Evolutionary conservation across 2,113 vertebrate species (phyloP).

Genomic region (Ranitomeya imitator): DNA sequence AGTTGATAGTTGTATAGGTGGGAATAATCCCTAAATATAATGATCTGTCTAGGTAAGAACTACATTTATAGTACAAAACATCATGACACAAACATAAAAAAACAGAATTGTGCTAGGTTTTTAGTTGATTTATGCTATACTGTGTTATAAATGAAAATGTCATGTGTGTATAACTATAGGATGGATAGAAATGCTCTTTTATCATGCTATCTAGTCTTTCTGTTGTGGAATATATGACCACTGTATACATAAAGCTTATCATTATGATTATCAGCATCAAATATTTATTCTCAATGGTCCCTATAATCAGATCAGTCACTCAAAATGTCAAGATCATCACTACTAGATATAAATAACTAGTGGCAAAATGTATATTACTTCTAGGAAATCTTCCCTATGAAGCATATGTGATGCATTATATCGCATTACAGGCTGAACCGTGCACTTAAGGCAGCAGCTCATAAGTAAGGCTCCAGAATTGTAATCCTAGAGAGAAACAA

Average conservation of each 20-base stretch:
- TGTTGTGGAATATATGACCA: not conserved
- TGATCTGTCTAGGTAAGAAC: too few relatives aligned
- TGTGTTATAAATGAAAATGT: not conserved
- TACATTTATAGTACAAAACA: too few relatives aligned
- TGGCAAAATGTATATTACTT: not conserved
- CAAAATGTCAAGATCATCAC: not conserved
- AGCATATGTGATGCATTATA: not conserved
- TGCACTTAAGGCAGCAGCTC: not conserved
- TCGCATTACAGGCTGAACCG: not conserved
- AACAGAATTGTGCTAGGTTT: too few relatives aligned
- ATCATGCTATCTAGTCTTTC: not conserved
- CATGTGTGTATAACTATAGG: not conserved
- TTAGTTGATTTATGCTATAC: too few relatives aligned
- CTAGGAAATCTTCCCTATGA: not conserved
- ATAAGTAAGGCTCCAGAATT: not conserved
- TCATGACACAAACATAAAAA: too few relatives aligned
- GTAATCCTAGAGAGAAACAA: not conserved
- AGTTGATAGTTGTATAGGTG: too few relatives aligned
- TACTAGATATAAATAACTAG: not conserved
- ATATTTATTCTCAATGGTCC: not conserved
- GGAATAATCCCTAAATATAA: too few relatives aligned
- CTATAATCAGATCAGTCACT: not conserved
- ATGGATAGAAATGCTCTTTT: not conserved
- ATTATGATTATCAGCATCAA: not conserved
- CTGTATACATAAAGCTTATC: not conserved